A percentile compares a stretch with the other conserved stretches of the same genome.
These are phyloP conservation scores for Dastarcus helophoroides DNA, from an alignment of 2,888 invertebrate species.

Conservation along the genomic window DNA sequence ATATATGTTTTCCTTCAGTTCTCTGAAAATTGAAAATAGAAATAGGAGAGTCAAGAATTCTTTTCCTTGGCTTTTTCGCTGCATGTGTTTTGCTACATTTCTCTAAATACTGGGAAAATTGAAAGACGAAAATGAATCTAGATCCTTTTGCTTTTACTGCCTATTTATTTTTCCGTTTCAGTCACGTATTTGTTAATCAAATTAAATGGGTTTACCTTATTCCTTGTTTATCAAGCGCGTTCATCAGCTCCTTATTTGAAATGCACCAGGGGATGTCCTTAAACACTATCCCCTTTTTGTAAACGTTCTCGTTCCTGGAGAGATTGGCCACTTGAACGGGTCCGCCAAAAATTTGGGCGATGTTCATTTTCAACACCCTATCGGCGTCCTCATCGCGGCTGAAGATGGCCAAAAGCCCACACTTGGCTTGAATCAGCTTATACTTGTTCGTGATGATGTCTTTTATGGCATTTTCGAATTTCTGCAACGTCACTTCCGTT, in stretches of 20 bases:
- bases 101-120: too few species aligned
- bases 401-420: conserved; percentile 36
- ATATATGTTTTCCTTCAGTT: too few species aligned
- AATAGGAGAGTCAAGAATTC: too few species aligned
- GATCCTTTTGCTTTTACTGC: too few species aligned
- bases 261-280: conserved; percentile 42
- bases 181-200: too few species aligned
- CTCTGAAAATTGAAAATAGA: too few species aligned
- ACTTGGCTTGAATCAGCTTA: conserved; percentile 20
- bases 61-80: too few species aligned
- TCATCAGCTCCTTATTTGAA: conserved; percentile 37
- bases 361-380: conserved; percentile 32
- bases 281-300: conserved; percentile 34
- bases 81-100: too few species aligned
- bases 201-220: too few species aligned
- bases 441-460: conserved; percentile 15
- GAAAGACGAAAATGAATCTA: too few species aligned
- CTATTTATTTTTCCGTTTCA: too few species aligned
- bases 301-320: conserved; percentile 32
- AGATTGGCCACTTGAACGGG: conserved; percentile 39
- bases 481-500: conserved; percentile 10
- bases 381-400: conserved; percentile 34
- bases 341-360: conserved; percentile 34
- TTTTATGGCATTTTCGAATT: conserved; percentile 14
- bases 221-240: conserved; percentile 37